Percentiles rank a stretch among this genome's conserved stretches.
Evolutionary conservation across 2,888 invertebrate species (phyloP).

Genomic region (Phalera bucephala): DNA sequence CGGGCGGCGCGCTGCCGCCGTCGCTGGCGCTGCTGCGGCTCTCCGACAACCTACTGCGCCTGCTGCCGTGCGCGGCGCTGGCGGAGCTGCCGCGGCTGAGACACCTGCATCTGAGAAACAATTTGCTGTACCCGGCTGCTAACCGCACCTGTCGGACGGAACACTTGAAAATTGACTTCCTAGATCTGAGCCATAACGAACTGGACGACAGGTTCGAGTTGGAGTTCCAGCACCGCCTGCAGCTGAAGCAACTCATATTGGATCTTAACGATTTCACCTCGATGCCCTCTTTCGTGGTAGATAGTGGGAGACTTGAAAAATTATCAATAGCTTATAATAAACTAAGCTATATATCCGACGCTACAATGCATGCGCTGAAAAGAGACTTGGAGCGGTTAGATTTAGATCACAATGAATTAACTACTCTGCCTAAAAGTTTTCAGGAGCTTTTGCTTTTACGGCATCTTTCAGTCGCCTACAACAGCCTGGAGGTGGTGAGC

Average conservation of each 20-base stretch:
- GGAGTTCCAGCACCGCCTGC: constrained; percentile 85
- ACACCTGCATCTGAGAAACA: constrained; percentile 84
- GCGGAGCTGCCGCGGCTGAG: constrained; percentile 82
- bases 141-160: constrained; percentile 51
- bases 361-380: constrained; percentile 86
- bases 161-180: constrained; percentile 85
- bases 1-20: constrained; percentile 82
- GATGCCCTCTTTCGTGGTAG: constrained; percentile 85
- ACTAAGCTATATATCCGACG: constrained; percentile 84
- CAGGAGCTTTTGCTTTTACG: constrained; percentile 84
- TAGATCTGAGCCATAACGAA: constrained; percentile 91
- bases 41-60: constrained; percentile 85
- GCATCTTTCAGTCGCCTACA: constrained; percentile 90
- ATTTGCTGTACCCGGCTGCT: constrained; percentile 41
- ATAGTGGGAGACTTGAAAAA: constrained; percentile 85
- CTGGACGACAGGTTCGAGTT: constrained; percentile 85
- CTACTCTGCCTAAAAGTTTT: constrained; percentile 84
- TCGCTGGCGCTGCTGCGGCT: constrained; percentile 85
- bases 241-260: constrained; percentile 88
- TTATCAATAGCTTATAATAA: constrained; percentile 90
- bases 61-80: constrained; percentile 82
- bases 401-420: constrained; percentile 88
- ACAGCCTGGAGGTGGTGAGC: constrained; percentile 82
- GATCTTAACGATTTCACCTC: constrained; percentile 88
- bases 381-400: constrained; percentile 88